These are phyloP conservation scores for Smittia sp. DNA, from an alignment of 2,888 invertebrate genomes.

Conservation along the genomic window DNA sequence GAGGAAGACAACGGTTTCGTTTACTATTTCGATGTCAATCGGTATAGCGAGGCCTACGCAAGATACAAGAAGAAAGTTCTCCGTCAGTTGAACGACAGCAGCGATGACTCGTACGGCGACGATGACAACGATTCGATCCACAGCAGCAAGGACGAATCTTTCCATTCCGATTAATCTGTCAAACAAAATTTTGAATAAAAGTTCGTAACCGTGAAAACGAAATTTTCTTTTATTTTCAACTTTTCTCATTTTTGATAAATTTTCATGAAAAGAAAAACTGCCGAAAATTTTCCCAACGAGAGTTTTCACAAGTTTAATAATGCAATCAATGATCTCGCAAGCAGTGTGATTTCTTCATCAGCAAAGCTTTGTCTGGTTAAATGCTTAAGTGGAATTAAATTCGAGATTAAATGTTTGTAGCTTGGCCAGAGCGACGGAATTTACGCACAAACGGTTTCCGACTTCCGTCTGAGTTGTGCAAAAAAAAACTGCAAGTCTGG, in stretches of 20 bases:
- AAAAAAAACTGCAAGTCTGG: not conserved
- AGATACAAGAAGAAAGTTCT: slow-evolving; percentile 61
- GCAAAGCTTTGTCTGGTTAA: not conserved
- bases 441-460: no score
- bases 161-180: no score
- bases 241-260: slow-evolving; percentile 14
- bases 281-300: not conserved
- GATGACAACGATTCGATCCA: slow-evolving; percentile 8
- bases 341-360: not conserved
- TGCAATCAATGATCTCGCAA: not conserved
- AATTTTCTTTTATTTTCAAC: slow-evolving; percentile 9
- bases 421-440: not conserved
- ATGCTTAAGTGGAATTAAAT: slow-evolving; percentile 21
- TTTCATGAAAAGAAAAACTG: not conserved
- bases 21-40: slow-evolving; percentile 57
- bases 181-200: no score
- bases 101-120: not conserved
- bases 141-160: no score
- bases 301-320: not conserved
- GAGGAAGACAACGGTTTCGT: slow-evolving; percentile 51
- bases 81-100: not conserved
- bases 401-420: slow-evolving; percentile 17
- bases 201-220: not conserved
- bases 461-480: not conserved
- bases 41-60: slow-evolving; percentile 65